Evolutionary conservation across 2,888 invertebrate genomes (phyloP).

Genomic region (Catotricha subobsoleta): DNA sequence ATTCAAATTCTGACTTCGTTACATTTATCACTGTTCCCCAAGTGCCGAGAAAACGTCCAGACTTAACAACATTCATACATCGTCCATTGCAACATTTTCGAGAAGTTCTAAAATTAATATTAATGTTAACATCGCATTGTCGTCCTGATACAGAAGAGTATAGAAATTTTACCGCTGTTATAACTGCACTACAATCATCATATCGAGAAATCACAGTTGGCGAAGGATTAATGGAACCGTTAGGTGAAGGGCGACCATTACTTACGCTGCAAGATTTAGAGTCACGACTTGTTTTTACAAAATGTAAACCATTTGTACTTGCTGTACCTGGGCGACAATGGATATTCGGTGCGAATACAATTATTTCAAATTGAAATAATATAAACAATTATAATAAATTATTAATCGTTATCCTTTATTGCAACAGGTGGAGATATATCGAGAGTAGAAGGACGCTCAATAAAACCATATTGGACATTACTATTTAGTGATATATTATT

Average conservation of each 20-base stretch:
- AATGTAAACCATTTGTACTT: constrained; percentile 76
- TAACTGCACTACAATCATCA: constrained; percentile 35
- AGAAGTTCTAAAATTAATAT: constrained; percentile 40
- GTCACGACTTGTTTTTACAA: constrained; percentile 73
- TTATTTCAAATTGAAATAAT: neutral
- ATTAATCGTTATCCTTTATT: neutral
- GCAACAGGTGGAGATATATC: constrained; percentile 52
- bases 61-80: constrained; percentile 67
- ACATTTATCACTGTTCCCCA: constrained; percentile 63
- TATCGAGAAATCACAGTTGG: constrained; percentile 71
- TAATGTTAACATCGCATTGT: constrained; percentile 32
- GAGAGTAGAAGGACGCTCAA: constrained; percentile 62
- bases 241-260: constrained; percentile 64
- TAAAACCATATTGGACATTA: constrained; percentile 71
- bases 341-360: constrained; percentile 44
- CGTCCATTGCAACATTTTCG: constrained; percentile 69
- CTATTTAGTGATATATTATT: constrained; percentile 69
- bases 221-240: constrained; percentile 69
- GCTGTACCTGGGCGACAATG: constrained; percentile 71
- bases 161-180: constrained; percentile 27
- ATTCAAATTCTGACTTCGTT: constrained; percentile 60
- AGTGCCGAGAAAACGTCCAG: constrained; percentile 63
- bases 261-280: constrained; percentile 70
- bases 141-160: constrained; percentile 29
- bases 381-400: too few relatives aligned